Percentiles rank a stretch among this genome's conserved stretches.
Conservation (phyloP, 2,113 vertebrate species). For the Eulemur macaco region DNA sequence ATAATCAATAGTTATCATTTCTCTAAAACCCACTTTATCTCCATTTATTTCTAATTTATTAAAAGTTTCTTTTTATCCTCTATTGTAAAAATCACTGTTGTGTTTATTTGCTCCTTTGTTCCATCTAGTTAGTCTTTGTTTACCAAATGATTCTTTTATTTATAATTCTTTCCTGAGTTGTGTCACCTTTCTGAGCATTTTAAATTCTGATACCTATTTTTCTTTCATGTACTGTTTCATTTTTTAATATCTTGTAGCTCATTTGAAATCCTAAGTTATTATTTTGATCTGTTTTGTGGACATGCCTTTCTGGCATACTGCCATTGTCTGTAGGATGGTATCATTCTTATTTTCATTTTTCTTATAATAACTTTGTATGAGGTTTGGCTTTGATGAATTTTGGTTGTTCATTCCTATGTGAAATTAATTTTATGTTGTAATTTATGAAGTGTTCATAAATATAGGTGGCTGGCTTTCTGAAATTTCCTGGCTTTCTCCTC, state of each 20-base stretch:
- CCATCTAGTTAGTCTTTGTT: background rate
- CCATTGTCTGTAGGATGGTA: background rate
- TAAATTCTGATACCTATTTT: background rate
- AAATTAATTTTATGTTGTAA: slow-evolving; percentile 5
- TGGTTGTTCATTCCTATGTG: background rate
- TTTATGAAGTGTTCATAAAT: background rate
- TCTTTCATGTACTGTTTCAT: background rate
- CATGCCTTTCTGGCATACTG: background rate
- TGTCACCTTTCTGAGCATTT: background rate
- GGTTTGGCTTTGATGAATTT: background rate
- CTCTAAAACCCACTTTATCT: background rate
- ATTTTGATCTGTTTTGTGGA: background rate
- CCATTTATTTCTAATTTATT: background rate
- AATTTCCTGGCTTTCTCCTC: background rate
- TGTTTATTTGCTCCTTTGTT: background rate
- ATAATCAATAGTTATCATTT: background rate
- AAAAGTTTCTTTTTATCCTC: background rate
- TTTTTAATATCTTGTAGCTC: background rate
- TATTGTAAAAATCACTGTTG: background rate
- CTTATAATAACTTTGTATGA: background rate
- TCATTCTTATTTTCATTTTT: background rate
- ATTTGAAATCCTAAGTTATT: background rate
- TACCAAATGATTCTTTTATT: background rate
- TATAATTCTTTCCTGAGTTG: background rate
- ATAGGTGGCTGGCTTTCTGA: background rate